Conservation (phyloP, 2,888 invertebrate genomes). For the Dryocosmus kuriphilus region DNA sequence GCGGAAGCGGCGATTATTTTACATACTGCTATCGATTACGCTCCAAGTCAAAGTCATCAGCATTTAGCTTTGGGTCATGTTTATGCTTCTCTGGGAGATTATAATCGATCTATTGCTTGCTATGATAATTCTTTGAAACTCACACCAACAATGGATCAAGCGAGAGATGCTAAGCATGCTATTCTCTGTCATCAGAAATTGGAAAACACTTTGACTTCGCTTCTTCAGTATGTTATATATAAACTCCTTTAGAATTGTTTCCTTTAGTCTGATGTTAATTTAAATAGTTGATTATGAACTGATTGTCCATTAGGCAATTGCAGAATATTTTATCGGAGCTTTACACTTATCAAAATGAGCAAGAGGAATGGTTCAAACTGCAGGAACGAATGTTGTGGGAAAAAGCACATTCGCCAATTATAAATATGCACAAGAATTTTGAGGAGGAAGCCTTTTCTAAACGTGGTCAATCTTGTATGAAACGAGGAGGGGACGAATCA, state of each 20-base stretch:
- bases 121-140: conserved; percentile 84
- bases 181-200: conserved; percentile 85
- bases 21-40: conserved; percentile 86
- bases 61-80: conserved; percentile 87
- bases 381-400: conserved; percentile 81
- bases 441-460: conserved; percentile 70
- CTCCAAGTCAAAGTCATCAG: conserved; percentile 81
- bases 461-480: conserved; percentile 76
- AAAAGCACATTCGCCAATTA: conserved; percentile 73
- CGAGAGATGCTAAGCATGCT: conserved; percentile 82
- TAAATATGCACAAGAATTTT: conserved; percentile 74
- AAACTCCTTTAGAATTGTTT: neutral
- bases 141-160: conserved; percentile 82
- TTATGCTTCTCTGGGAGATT: conserved; percentile 85
- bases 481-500: conserved; percentile 72
- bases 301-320: conserved; percentile 78
- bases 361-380: conserved; percentile 81
- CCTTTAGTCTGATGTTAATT: neutral
- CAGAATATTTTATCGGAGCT: conserved; percentile 82
- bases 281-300: conserved; percentile 24
- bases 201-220: conserved; percentile 81
- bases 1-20: conserved; percentile 87
- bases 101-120: conserved; percentile 84
- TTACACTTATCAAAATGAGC: conserved; percentile 82
- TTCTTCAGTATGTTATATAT: conserved; percentile 82